A percentile compares a stretch with the other conserved stretches of the same genome.
Evolutionary conservation across 2,113 vertebrate species (phyloP).

Genomic region (Merops nubicus): DNA sequence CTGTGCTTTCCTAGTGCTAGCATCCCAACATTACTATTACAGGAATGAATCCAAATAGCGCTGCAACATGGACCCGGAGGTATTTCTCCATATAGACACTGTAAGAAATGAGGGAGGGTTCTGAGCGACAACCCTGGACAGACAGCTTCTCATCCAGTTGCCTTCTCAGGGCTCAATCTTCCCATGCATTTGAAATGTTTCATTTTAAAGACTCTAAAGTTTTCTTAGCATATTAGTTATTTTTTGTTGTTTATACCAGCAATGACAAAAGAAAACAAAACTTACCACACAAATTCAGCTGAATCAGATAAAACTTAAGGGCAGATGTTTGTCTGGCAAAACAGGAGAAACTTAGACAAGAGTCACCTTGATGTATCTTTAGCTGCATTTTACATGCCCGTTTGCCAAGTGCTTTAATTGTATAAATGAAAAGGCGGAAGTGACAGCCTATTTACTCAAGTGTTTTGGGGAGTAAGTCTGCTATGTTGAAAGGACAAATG

Average conservation of each 20-base stretch:
- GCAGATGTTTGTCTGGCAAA: background rate
- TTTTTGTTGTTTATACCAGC: background rate
- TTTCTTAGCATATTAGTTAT: background rate
- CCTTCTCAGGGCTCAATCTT: background rate
- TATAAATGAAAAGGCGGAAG: background rate
- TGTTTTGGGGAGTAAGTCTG: background rate
- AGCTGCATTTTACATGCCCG: background rate
- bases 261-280: background rate
- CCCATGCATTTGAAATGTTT: background rate
- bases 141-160: background rate
- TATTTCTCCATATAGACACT: background rate
- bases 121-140: background rate
- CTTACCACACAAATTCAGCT: background rate
- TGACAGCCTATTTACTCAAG: background rate
- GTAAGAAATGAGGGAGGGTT: background rate
- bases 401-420: background rate
- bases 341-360: background rate
- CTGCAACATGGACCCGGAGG: background rate
- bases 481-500: background rate
- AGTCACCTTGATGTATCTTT: slow-evolving; percentile 6
- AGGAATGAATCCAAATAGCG: background rate
- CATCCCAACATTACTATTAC: background rate
- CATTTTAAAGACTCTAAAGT: background rate
- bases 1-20: background rate
- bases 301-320: background rate